These are phyloP conservation scores for Enteromius viviparus DNA, from an alignment of 2,797 vertebrate genomes.

Conservation along the genomic window DNA sequence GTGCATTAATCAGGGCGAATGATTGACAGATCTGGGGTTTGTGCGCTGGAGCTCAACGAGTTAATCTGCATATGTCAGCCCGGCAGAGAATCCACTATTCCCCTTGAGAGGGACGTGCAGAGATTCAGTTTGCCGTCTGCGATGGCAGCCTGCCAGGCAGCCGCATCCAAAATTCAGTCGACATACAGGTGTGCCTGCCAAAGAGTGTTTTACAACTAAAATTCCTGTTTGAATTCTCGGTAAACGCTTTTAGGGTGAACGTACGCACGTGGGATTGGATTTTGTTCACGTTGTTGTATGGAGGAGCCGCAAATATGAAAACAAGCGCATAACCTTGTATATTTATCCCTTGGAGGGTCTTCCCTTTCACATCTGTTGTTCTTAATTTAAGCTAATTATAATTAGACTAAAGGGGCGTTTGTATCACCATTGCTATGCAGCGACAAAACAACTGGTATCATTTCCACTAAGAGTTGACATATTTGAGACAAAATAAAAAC, in stretches of 20 bases:
- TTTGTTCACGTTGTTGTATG: slow-evolving; percentile 6
- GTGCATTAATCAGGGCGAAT: slow-evolving; percentile 38
- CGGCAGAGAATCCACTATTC: slow-evolving; percentile 30
- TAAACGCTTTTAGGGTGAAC: not conserved
- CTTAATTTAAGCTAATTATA: slow-evolving; percentile 14
- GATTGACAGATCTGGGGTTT: slow-evolving; percentile 48
- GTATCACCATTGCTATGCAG: not conserved
- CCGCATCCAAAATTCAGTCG: slow-evolving; percentile 31
- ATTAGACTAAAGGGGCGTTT: not conserved
- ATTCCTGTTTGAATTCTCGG: slow-evolving; percentile 22
- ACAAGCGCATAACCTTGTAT: not conserved
- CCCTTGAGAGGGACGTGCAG: slow-evolving; percentile 33
- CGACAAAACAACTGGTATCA: not conserved
- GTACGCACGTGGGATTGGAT: not conserved
- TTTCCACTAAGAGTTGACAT: not conserved
- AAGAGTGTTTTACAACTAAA: slow-evolving; percentile 32
- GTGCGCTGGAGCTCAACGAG: slow-evolving; percentile 39
- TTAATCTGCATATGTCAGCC: slow-evolving; percentile 45
- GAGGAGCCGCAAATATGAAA: not conserved
- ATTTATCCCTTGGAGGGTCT: not conserved
- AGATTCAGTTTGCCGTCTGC: slow-evolving; percentile 35
- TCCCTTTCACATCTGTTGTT: slow-evolving; percentile 8
- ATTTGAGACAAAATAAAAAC: not conserved
- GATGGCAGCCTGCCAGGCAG: slow-evolving; percentile 41
- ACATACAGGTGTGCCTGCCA: slow-evolving; percentile 41